phyloP scores from a whole-genome alignment of 2,797 vertebrate genomes.

The Microchirus variegatus region DNA sequence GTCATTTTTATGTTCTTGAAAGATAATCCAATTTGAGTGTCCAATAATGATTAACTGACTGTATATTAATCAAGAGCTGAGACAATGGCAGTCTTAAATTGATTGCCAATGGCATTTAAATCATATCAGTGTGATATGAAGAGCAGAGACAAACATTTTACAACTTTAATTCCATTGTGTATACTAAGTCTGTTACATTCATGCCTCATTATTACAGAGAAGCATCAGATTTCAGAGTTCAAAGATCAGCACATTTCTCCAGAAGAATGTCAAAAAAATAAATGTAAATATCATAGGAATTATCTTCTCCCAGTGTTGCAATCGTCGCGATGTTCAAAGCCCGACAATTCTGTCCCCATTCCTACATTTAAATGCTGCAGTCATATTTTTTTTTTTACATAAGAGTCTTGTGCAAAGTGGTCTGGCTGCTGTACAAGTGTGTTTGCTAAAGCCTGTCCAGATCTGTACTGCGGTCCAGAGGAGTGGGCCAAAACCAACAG shows the following conservation, averaged over 20 bases:
- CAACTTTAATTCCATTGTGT: slow-evolving; percentile 3
- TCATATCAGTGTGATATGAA: slow-evolving; percentile 19
- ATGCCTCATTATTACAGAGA: slow-evolving; percentile 27
- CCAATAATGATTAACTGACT: slow-evolving; percentile 67
- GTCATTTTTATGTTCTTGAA: slow-evolving; percentile 72
- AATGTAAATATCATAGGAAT: slow-evolving; percentile 61
- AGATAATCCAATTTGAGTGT: slow-evolving; percentile 78
- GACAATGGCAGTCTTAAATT: slow-evolving; percentile 47
- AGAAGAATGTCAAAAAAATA: slow-evolving; percentile 47
- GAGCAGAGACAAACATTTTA: slow-evolving; percentile 13
- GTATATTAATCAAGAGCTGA: slow-evolving; percentile 68
- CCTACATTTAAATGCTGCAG: slow-evolving; percentile 69
- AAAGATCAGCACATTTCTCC: slow-evolving; percentile 19
- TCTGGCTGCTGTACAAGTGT: slow-evolving; percentile 76
- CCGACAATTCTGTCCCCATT: slow-evolving; percentile 43
- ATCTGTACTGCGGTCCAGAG: slow-evolving; percentile 73
- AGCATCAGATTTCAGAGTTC: slow-evolving; percentile 19
- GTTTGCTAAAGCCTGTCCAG: slow-evolving; percentile 76
- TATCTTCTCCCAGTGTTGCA: slow-evolving; percentile 58
- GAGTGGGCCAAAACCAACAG: slow-evolving; percentile 84
- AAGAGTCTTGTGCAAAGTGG: slow-evolving; percentile 76
- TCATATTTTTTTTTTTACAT: slow-evolving; percentile 59
- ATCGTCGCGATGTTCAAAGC: slow-evolving; percentile 40
- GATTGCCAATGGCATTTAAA: slow-evolving; percentile 53
- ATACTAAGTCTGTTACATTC: slow-evolving; percentile 16